Percentiles rank a stretch among this genome's conserved stretches.
Conservation (phyloP, 2,797 vertebrate species). For the Alca torda region DNA sequence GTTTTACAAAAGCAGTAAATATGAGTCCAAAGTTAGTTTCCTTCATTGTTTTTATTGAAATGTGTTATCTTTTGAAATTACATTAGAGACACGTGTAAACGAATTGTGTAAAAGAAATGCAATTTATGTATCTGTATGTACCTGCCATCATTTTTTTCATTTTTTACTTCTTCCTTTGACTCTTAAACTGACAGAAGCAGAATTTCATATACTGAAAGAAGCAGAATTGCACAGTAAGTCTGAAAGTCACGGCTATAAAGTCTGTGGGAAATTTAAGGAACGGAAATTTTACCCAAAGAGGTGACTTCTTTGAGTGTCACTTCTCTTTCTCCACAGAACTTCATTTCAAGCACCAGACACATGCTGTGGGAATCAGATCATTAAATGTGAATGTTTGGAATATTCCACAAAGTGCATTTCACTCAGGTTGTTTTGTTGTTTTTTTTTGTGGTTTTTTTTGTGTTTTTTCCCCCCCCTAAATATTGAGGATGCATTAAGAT, state of each 20-base stretch:
- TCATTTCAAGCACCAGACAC: not conserved
- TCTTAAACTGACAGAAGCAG: not conserved
- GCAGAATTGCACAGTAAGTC: not conserved
- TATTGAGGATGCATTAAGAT: slow-evolving; percentile 61
- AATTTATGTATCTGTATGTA: not conserved
- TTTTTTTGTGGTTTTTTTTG: not conserved
- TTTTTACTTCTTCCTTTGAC: not conserved
- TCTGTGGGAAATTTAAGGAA: not conserved
- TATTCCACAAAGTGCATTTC: slow-evolving; percentile 47
- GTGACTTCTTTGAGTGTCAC: not conserved
- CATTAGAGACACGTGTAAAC: not conserved
- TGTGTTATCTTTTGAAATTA: not conserved
- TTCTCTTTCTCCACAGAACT: not conserved
- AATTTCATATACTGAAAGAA: not conserved
- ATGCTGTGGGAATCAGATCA: not conserved
- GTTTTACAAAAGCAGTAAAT: not conserved
- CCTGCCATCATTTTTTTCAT: not conserved
- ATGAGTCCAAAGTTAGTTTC: not conserved
- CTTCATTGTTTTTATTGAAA: not conserved
- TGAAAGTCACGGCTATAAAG: not conserved
- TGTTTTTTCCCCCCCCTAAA: not conserved
- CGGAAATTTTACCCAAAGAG: not conserved
- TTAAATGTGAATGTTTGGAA: slow-evolving; percentile 32
- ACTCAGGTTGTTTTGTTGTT: not conserved
- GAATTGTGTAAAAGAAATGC: not conserved